Base-by-base conservation (phyloP, 2,888 invertebrate species). In the Ochropacha duplaris region DNA sequence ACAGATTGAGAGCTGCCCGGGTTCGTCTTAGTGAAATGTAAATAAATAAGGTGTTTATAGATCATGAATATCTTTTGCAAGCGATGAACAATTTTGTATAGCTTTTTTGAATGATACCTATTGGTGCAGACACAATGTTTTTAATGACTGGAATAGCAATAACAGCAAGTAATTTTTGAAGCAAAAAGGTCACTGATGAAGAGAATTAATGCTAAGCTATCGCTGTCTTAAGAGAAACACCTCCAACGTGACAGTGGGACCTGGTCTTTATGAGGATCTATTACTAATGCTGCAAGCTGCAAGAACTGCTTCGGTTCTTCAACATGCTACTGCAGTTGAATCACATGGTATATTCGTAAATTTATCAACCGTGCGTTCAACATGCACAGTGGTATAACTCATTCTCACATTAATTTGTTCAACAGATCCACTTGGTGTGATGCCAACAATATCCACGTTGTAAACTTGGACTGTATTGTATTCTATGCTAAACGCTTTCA, bases 351-450 rank as follows among this genome's bases (percentile, higher is more conserved):
- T 19, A 19, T 9, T 19, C 8, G 44, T 9, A 19, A 19, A 44
- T 44, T 44, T 44, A 44, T 44, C 44, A n/a, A 9, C 0, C 19
- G 19, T 19, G 19, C 44, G 16, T 44, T 19, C 14, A 44, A 44
- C 44, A 19, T 28, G 28, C 6, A 51, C 26, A 51, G 26, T 50
- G 26, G 49, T 26, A 49, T 19, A 54, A 56, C 51, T 50, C 26
- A 26, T 59, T 59, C 56, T 62, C 59, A 58, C 59, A 62, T 55
- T 58, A 58, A 60, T 52, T 58, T 58, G 55, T 57, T 62, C 55
- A 58, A 58, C 54, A 50, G 22, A 56, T 44, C 44, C 19, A 51
- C 57, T 63, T 63, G 60, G 63, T 57, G 55, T 28, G 55, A 52
- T 54, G 63, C 63, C 63, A 60, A 60, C 61, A 44, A 44, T 44